These are phyloP conservation scores for Euplagia quadripunctaria DNA, from an alignment of 2,888 invertebrate species.

Conservation along the genomic window DNA sequence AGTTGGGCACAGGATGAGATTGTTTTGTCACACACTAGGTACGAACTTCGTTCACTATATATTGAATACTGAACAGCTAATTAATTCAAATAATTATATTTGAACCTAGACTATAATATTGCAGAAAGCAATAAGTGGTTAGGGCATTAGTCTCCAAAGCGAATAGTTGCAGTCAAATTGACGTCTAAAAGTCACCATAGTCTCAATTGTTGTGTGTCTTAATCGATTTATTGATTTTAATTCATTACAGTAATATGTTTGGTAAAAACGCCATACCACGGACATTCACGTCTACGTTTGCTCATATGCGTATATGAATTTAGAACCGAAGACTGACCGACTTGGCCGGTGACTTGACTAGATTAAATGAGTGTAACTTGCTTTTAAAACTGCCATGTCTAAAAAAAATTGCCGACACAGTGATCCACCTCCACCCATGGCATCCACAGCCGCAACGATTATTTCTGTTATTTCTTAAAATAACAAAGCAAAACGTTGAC, in stretches of 20 bases:
- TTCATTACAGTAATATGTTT: background rate
- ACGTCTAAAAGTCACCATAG: background rate
- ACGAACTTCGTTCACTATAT: slow-evolving; percentile 43
- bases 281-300: too few species aligned
- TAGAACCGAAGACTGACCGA: background rate
- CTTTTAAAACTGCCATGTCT: background rate
- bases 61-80: slow-evolving; percentile 33
- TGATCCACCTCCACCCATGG: background rate
- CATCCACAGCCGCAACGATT: too few species aligned
- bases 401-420: background rate
- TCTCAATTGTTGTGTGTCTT: background rate
- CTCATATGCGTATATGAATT: background rate
- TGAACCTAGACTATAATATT: background rate
- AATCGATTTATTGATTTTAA: background rate
- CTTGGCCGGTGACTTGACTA: background rate
- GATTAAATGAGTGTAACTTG: background rate
- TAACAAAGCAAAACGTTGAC: too few species aligned
- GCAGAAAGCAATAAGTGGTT: background rate
- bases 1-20: slow-evolving; percentile 63
- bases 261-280: background rate
- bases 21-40: slow-evolving; percentile 45
- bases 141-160: background rate
- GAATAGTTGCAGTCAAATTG: background rate
- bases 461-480: too few species aligned
- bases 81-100: slow-evolving; percentile 14